Percentiles rank a stretch among this genome's conserved stretches.
Conservation (phyloP, 2,888 invertebrate genomes). For the Listrodromus nycthemerus region DNA sequence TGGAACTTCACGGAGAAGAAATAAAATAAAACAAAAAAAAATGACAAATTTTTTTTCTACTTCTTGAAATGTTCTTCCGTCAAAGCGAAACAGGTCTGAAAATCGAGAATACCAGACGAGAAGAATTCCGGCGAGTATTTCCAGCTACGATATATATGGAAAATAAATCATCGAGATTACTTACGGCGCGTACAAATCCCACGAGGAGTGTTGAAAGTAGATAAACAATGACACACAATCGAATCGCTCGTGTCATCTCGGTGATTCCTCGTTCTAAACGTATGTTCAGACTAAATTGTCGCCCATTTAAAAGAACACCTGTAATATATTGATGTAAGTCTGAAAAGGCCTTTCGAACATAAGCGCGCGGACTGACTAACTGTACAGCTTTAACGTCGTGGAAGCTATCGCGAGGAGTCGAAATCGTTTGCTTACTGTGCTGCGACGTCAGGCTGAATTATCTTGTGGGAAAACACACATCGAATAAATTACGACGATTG, state of each 20-base stretch:
- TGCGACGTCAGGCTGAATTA: conserved; percentile 4
- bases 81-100: too few relatives aligned
- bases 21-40: not conserved
- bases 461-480: conserved; percentile 41
- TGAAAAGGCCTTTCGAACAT: too few relatives aligned
- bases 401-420: conserved; percentile 7
- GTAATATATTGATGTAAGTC: not conserved
- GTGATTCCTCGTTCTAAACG: not conserved
- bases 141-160: not conserved
- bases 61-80: too few relatives aligned
- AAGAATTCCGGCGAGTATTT: not conserved
- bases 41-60: not conserved
- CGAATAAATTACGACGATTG: conserved; percentile 35
- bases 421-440: conserved; percentile 23
- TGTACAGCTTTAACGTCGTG: not conserved
- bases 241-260: conserved; percentile 26
- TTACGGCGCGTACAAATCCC: conserved; percentile 69
- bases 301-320: conserved; percentile 14
- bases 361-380: not conserved
- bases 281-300: conserved; percentile 3
- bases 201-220: conserved; percentile 28
- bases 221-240: conserved; percentile 40
- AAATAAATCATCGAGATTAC: conserved; percentile 25
- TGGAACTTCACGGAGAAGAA: not conserved
- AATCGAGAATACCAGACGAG: not conserved